Percentiles rank a stretch among this genome's conserved stretches.
Conservation (phyloP, 1,140 invertebrate species). For the Popillia japonica region DNA sequence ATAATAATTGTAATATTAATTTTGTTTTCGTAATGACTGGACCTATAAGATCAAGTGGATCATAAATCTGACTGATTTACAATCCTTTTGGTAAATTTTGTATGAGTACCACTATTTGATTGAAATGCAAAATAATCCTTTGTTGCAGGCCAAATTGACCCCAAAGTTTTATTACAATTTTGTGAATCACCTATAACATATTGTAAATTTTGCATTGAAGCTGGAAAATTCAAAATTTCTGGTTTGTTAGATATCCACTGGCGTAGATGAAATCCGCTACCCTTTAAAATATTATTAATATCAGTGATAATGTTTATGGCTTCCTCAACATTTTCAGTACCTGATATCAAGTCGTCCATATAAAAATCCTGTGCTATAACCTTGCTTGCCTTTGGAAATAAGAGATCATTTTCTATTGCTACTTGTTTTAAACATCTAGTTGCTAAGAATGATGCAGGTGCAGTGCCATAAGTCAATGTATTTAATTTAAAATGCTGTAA, state of each 20-base stretch:
- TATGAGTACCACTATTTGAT: background rate
- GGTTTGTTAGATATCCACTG: too few species aligned
- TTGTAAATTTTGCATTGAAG: slow-evolving; percentile 22
- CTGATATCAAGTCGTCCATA: slow-evolving; percentile 26
- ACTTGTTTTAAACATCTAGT: too few species aligned
- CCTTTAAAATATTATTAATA: background rate
- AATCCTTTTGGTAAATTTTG: slow-evolving; percentile 39
- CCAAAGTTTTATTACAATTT: slow-evolving; percentile 49
- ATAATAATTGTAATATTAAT: slow-evolving; percentile 49
- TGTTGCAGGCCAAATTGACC: slow-evolving; percentile 48
- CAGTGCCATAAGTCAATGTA: too few species aligned
- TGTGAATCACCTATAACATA: too few species aligned
- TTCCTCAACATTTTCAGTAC: slow-evolving; percentile 14
- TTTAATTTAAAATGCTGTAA: too few species aligned
- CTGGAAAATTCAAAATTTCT: too few species aligned
- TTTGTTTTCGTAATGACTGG: slow-evolving; percentile 45
- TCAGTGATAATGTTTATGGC: background rate
- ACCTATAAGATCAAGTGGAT: too few species aligned
- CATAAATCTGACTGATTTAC: too few species aligned
- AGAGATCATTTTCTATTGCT: too few species aligned
- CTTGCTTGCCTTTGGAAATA: too few species aligned
- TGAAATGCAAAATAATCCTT: slow-evolving; percentile 44
- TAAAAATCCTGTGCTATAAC: slow-evolving; percentile 5
- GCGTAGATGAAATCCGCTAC: background rate
- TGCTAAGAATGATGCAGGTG: too few species aligned